These are phyloP conservation scores for Mimumesa dahlbomi DNA, from an alignment of 2,888 invertebrate species.

Conservation along the genomic window DNA sequence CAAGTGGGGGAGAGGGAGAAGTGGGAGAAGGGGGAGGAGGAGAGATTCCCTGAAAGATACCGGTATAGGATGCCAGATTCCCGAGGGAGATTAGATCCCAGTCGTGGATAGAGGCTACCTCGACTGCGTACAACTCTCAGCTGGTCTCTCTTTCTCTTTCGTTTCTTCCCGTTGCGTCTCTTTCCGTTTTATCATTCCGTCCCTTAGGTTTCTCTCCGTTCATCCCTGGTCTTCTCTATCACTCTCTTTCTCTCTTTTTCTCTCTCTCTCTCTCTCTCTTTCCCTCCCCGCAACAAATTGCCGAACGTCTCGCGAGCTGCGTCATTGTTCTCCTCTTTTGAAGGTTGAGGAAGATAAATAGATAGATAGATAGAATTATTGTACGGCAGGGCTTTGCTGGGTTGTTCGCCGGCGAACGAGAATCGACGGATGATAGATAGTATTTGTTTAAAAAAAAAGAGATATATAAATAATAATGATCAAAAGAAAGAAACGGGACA, in stretches of 20 bases:
- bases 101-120: constrained; percentile 71
- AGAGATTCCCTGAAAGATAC: constrained; percentile 75
- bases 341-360: constrained; percentile 56
- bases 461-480: no score
- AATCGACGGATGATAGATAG: no score
- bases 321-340: constrained; percentile 63
- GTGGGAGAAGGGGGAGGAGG: constrained; percentile 48
- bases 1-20: constrained; percentile 26
- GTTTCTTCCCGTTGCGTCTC: constrained; percentile 29
- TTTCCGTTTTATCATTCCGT: background rate
- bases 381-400: constrained; percentile 40
- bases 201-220: constrained; percentile 35
- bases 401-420: no score
- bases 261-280: constrained; percentile 36
- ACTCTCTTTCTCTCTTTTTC: background rate
- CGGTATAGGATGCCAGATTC: constrained; percentile 79
- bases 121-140: constrained; percentile 69
- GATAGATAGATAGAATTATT: constrained; percentile 59
- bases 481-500: no score
- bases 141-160: constrained; percentile 33
- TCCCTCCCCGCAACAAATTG: constrained; percentile 67
- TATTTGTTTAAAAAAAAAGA: no score
- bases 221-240: constrained; percentile 51
- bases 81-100: constrained; percentile 76
- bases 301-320: constrained; percentile 64